Conservation (phyloP, 2,888 invertebrate genomes). For the Thymelicus lineola region DNA sequence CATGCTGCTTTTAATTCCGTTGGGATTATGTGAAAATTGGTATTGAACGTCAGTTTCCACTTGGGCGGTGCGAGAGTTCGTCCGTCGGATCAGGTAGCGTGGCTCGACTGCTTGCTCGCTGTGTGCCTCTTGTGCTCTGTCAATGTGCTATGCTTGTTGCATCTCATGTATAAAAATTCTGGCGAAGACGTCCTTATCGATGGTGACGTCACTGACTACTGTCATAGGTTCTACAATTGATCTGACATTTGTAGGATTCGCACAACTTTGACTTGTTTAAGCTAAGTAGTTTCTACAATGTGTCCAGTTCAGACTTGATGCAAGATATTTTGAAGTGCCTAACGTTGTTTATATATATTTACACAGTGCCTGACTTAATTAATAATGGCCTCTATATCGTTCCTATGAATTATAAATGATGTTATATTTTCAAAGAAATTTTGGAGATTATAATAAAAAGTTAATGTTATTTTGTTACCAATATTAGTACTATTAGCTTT, state of each 20-base stretch:
- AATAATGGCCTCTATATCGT: conserved; percentile 12
- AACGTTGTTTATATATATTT: conserved; percentile 4
- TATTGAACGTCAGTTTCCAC: conserved; percentile 79
- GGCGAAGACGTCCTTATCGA: conserved; percentile 58
- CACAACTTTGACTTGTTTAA: conserved; percentile 19
- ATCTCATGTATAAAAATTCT: conserved; percentile 80
- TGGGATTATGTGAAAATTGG: conserved; percentile 67
- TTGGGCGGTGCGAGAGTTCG: conserved; percentile 83
- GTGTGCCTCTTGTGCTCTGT: conserved; percentile 87
- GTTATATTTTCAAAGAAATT: not conserved
- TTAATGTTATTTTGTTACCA: too few relatives aligned
- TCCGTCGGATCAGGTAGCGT: conserved; percentile 92
- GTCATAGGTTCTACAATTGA: conserved; percentile 55
- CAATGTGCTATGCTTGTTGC: conserved; percentile 87
- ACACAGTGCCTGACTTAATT: not conserved
- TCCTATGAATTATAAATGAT: conserved; percentile 10
- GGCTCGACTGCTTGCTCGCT: conserved; percentile 89
- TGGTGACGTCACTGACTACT: conserved; percentile 71
- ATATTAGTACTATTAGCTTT: conserved; percentile 3
- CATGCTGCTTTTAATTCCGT: conserved; percentile 79
- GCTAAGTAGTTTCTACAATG: conserved; percentile 1
- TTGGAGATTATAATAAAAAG: not conserved
- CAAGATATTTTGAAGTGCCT: conserved; percentile 27
- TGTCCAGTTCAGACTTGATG: conserved; percentile 4
- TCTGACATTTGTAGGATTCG: not conserved